phyloP scores from a whole-genome alignment of 1,140 invertebrate genomes.

The Platyscapa corneri region DNA sequence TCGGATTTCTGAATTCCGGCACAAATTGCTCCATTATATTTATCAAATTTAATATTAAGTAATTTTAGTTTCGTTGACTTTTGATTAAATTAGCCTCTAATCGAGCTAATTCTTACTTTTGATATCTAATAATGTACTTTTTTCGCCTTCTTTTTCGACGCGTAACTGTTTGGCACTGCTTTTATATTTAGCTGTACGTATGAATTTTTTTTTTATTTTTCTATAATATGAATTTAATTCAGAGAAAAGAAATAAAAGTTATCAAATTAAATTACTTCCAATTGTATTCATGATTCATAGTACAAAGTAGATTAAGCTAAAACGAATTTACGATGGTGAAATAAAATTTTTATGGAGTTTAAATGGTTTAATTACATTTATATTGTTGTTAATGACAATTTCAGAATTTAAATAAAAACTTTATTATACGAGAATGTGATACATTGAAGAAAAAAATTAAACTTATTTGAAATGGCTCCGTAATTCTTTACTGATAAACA shows the following conservation, averaged over 20 bases:
- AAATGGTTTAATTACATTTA: background rate
- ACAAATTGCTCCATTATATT: background rate
- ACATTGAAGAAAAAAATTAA: background rate
- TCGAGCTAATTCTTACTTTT: no score
- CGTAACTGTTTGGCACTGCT: no score
- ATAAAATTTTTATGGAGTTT: background rate
- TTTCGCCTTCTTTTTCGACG: no score
- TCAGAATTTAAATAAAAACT: background rate
- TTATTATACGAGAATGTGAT: background rate
- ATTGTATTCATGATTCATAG: background rate
- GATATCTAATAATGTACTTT: no score
- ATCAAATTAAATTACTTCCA: background rate
- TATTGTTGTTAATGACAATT: background rate
- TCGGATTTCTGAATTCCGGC: background rate
- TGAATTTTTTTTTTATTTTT: no score
- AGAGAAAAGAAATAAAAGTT: background rate
- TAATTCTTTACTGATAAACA: no score
- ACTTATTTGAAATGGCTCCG: no score
- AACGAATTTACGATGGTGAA: background rate
- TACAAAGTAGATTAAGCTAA: background rate
- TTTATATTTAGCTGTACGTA: no score
- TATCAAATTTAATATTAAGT: background rate
- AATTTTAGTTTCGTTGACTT: background rate
- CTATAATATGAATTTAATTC: no score
- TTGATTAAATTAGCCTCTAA: no score